phyloP scores from a whole-genome alignment of 1,140 invertebrate genomes.

The Drosophila orena region DNA sequence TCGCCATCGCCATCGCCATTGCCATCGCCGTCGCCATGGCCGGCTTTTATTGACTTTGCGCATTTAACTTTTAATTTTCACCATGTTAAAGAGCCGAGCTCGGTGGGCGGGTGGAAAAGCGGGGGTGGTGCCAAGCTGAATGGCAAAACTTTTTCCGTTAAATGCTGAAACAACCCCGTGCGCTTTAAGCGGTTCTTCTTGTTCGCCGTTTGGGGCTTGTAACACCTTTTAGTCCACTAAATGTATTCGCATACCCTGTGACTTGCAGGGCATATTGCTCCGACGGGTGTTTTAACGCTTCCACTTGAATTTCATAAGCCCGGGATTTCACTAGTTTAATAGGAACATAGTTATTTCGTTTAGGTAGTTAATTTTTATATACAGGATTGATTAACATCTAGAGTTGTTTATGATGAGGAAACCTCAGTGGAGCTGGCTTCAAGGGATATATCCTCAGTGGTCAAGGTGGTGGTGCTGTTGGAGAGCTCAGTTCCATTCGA shows the following conservation, averaged over 20 bases:
- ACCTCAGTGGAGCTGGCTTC: slow-evolving; percentile 2
- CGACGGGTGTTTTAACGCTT: no score
- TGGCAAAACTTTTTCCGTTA: slow-evolving; percentile 44
- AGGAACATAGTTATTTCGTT: background rate
- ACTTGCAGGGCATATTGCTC: background rate
- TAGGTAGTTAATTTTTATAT: no score
- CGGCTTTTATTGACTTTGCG: slow-evolving; percentile 72
- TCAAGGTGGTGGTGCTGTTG: slow-evolving; percentile 6
- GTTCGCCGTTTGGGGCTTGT: slow-evolving; percentile 31
- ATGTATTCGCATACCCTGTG: slow-evolving; percentile 1
- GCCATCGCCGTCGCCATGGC: slow-evolving; percentile 42
- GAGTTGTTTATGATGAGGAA: background rate
- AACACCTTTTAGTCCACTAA: slow-evolving; percentile 58
- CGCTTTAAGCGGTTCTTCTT: slow-evolving; percentile 44
- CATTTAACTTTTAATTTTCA: slow-evolving; percentile 81
- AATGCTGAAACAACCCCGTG: slow-evolving; percentile 52
- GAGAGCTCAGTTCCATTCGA: slow-evolving; percentile 14
- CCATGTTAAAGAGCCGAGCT: slow-evolving; percentile 28
- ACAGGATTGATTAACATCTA: background rate
- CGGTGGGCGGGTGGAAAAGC: background rate
- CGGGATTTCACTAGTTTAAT: no score
- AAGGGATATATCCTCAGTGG: background rate
- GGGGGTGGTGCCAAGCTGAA: background rate
- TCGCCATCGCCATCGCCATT: slow-evolving; percentile 49
- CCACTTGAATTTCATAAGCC: no score